Evolutionary conservation across 1,140 invertebrate species (phyloP), one percentile per base, ranked within the genome.

Genomic region (Heliothis subflexa): DNA sequence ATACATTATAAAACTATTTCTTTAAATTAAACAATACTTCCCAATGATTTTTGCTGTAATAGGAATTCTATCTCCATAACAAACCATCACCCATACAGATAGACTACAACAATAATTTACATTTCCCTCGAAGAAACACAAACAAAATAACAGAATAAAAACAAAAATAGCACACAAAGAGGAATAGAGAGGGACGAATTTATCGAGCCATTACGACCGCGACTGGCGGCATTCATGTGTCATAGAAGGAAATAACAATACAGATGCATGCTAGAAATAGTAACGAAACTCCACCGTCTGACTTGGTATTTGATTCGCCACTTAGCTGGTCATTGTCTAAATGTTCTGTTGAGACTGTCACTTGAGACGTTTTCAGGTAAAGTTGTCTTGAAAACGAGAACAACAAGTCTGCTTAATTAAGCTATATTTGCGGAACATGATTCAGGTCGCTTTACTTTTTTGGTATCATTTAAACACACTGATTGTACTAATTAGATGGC

Each of bases 91-190:
- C 70, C 55, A 13, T n/a, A 21, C 47, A 40, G 33, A 25, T 50
- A 70, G 3, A 28, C 66, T 70, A 18, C 71, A 40, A 73, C 71
- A 21, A 70, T 70, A 70, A 70, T 70, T 70, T 50, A 70, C 66
- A 70, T 70, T 70, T 73, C 33, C 40, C 52, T 59, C 28, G 55
- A 59, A 73, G 54, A 61, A 73, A 61, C 40, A 73, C 59, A 54
- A 77, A 78, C 57, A 77, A 52, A 55, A 75, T 62, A 75, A 68
- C 66, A 52, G 61, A 75, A 64, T 73, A 73, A 77, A 74, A 50
- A 75, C 80, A 71, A 81, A 71, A 81, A 78, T 81, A 81, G 77
- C 76, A 59, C 66, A 64, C 76, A 74, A 73, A 78, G 71, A 68
- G 64, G 52, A 70, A 75, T 80, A 62, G 75, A 74, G 40, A 76